Evolutionary conservation across 2,113 vertebrate genomes (phyloP).

Genomic region (Xenopus borealis): DNA sequence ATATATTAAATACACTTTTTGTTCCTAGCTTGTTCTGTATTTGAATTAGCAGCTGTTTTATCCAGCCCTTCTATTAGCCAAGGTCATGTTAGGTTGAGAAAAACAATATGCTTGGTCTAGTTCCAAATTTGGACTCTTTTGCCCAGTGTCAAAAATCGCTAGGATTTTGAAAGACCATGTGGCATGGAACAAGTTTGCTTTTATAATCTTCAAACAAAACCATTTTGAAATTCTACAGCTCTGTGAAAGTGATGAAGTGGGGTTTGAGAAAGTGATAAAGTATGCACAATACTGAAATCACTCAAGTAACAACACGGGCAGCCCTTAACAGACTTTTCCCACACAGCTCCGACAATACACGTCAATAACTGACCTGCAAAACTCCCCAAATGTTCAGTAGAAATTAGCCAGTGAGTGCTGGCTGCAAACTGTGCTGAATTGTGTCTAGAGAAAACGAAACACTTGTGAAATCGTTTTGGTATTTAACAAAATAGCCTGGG

Average conservation of each 20-base stretch:
- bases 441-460: not conserved
- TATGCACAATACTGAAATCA: slow-evolving; percentile 24
- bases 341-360: not conserved
- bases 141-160: slow-evolving; percentile 34
- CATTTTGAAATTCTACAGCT: slow-evolving; percentile 10
- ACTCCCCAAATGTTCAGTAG: not conserved
- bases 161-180: slow-evolving; percentile 27
- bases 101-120: slow-evolving; percentile 36
- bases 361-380: slow-evolving; percentile 10
- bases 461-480: slow-evolving; percentile 1
- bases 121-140: slow-evolving; percentile 34
- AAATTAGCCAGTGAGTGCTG: not conserved
- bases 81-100: slow-evolving; percentile 42
- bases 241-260: slow-evolving; percentile 34
- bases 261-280: slow-evolving; percentile 30
- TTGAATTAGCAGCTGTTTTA: slow-evolving; percentile 27
- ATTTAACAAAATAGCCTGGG: slow-evolving; percentile 10
- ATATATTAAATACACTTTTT: not conserved
- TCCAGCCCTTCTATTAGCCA: slow-evolving; percentile 23
- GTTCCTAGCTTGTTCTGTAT: not conserved
- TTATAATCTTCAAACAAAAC: slow-evolving; percentile 13
- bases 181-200: slow-evolving; percentile 11
- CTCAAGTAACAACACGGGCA: slow-evolving; percentile 17
- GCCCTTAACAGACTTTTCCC: slow-evolving; percentile 8
- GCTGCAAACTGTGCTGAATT: slow-evolving; percentile 2